Base-by-base conservation (phyloP, 1,140 invertebrate genomes). In the Berghia stephanieae region DNA sequence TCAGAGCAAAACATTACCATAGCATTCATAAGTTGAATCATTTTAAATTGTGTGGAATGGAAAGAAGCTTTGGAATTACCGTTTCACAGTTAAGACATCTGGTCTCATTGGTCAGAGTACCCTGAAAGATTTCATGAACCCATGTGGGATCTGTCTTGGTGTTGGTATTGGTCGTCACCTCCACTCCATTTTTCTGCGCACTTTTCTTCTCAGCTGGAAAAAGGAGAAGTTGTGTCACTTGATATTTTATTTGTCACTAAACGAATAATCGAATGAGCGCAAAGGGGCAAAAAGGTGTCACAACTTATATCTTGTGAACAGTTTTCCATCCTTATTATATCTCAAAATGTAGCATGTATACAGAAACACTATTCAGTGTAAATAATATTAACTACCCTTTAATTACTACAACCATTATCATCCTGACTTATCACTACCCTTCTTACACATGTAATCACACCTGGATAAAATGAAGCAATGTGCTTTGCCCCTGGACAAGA, bases 61-160 rank as follows among this genome's bases (percentile, higher is more conserved):
- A 31, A 63, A 16, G 10, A 49, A 21, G 27, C 63, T 67, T 1
- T 73, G 16, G 40, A 57, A 90, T 90, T 88, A 99, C 96, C 82
- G 97, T 99, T 93, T 99, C 98, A 92, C 98, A 99, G 90, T 99
- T 99, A 79, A 99, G 92, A 92, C 98, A 99, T 84, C 97, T 92
- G 0, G 98, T 99, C 92, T 99, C 98, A 89, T 98, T 99, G 8
- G 98, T 99, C 55, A 99, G 91, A 63, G 98, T 99, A 68, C 98
- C 98, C 92, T 99, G 98, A 90, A 99, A 99, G 85, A 99, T 99
- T 91, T 99, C 98, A 88, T 99, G 98, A 75, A 99, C 97, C 98
- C 98, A 99, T 0, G 96, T 99, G 31, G 96, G 96, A 83, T 98
- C 96, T 24, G 94, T 92, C 79, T 93, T 93, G 44, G 70, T 81